Conservation (phyloP, 2,113 vertebrate species). For the Ramphastos sulfuratus region DNA sequence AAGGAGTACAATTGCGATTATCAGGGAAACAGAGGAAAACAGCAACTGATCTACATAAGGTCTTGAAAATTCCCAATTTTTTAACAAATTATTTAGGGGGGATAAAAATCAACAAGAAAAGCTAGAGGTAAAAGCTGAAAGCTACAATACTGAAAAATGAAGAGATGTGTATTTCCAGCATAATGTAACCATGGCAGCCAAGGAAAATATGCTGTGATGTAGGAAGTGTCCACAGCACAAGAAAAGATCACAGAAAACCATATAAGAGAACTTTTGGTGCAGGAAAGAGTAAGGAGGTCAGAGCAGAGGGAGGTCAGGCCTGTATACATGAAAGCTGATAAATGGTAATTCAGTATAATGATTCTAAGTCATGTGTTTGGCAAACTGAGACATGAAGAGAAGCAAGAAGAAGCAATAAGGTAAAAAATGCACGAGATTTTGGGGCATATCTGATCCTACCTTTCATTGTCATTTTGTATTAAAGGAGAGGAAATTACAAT, state of each 20-base stretch:
- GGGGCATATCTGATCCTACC: not conserved
- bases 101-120: not conserved
- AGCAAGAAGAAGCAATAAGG: not conserved
- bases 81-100: not conserved
- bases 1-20: not conserved
- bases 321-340: not conserved
- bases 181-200: not conserved
- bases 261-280: not conserved
- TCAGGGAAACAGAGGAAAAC: not conserved
- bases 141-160: not conserved
- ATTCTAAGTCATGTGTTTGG: rapidly evolving
- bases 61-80: not conserved
- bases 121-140: not conserved
- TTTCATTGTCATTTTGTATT: not conserved
- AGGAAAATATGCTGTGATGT: not conserved
- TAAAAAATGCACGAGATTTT: not conserved
- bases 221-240: not conserved
- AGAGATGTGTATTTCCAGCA: not conserved
- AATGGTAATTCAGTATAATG: not conserved
- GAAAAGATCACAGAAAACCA: not conserved
- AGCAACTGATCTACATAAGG: not conserved
- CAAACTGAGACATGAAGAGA: not conserved
- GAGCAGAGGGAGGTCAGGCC: not conserved
- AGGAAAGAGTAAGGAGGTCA: not conserved
- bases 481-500: not conserved